phyloP scores from a whole-genome alignment of 2,113 vertebrate species.

The Polypterus senegalus region DNA sequence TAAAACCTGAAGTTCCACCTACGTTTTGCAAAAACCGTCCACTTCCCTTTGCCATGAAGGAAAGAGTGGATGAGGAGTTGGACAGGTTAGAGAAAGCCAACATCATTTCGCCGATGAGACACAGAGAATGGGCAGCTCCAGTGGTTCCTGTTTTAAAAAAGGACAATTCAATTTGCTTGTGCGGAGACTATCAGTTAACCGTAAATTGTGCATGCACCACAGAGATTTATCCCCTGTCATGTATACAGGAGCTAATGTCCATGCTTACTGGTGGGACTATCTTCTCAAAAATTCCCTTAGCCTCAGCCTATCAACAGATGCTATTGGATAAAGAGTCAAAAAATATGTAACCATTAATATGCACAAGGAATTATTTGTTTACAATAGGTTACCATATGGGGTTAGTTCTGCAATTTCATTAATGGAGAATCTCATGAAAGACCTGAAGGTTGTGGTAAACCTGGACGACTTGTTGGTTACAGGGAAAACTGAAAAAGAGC shows the following conservation, averaged over 20 bases:
- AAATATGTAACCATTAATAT: conserved; percentile 13
- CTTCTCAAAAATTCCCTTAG: conserved; percentile 20
- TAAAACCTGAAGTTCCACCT: conserved; percentile 9
- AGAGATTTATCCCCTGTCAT: conserved; percentile 11
- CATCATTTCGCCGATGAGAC: conserved; percentile 12
- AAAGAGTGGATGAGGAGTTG: conserved; percentile 5
- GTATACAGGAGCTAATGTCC: conserved; percentile 18
- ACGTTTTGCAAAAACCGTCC: conserved; percentile 11
- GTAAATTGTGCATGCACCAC: conserved; percentile 15
- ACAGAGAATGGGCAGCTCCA: conserved; percentile 18
- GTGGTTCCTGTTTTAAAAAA: conserved; percentile 15
- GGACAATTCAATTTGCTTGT: conserved; percentile 11
- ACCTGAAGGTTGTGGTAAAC: conserved; percentile 9
- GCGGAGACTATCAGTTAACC: conserved; percentile 20
- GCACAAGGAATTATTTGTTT: conserved; percentile 8
- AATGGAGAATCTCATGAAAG: conserved; percentile 14
- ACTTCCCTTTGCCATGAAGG: conserved; percentile 17
- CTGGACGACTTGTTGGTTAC: conserved; percentile 12
- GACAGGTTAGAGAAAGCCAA: conserved; percentile 1
- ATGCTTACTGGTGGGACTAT: conserved; percentile 16
- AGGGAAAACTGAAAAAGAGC: conserved; percentile 3
- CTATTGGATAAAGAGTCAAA: conserved; percentile 14
- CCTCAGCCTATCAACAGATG: conserved; percentile 18
- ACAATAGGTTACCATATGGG: conserved; percentile 7
- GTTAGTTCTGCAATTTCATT: conserved; percentile 2